Conservation (phyloP, 2,888 invertebrate species). For the Megamerina dolium region DNA sequence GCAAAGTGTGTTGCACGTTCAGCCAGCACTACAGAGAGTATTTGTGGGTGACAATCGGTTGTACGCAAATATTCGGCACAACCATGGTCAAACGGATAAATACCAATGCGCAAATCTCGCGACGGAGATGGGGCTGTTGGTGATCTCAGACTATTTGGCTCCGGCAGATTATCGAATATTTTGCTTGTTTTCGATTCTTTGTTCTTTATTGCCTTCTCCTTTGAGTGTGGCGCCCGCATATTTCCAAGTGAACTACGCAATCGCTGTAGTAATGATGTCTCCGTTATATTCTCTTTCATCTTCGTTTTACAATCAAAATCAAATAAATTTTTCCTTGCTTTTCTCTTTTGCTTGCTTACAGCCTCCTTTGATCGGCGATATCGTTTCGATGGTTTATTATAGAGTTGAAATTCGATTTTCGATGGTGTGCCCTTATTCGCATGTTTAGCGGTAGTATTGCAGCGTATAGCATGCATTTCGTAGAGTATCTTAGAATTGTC, state of each 20-base stretch:
- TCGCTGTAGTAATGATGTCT: constrained; percentile 24
- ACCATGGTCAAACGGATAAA: constrained; percentile 66
- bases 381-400: constrained; percentile 21
- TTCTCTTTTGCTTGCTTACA: constrained; percentile 11
- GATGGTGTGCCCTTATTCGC: constrained; percentile 27
- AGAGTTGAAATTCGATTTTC: constrained; percentile 42
- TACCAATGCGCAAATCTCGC: constrained; percentile 50
- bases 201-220: constrained; percentile 9
- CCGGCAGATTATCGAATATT: constrained; percentile 31
- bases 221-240: constrained; percentile 27
- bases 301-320: background rate
- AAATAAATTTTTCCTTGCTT: too few species aligned
- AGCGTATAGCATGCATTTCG: constrained; percentile 35
- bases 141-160: constrained; percentile 30
- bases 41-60: constrained; percentile 58
- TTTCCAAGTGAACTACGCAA: constrained; percentile 30
- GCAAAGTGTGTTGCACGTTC: constrained; percentile 57
- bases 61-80: constrained; percentile 59
- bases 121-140: constrained; percentile 19
- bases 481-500: constrained; percentile 32
- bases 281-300: background rate
- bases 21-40: constrained; percentile 54
- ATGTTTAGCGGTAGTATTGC: constrained; percentile 11
- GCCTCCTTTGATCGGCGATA: background rate
- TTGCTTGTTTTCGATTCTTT: constrained; percentile 16